Evolutionary conservation across 2,888 invertebrate genomes (phyloP).

Genomic region (Scaeva pyrastri): DNA sequence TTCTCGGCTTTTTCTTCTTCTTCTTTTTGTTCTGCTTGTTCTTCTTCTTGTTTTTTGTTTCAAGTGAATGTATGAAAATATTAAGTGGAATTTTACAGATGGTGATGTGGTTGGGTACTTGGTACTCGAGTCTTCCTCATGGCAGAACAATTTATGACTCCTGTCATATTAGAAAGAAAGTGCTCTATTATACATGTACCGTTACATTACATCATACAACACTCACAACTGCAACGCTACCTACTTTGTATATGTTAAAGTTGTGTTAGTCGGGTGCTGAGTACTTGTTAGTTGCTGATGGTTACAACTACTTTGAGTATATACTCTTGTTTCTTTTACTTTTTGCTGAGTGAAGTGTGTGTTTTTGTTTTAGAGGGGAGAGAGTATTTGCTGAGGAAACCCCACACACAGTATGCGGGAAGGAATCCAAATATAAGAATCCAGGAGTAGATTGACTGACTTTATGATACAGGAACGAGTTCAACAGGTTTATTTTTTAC

Average conservation of each 20-base stretch:
- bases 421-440: neutral
- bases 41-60: slow-evolving; percentile 49
- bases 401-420: neutral
- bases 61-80: slow-evolving; percentile 69
- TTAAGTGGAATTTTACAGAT: slow-evolving; percentile 61
- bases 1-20: neutral
- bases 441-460: neutral
- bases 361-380: neutral
- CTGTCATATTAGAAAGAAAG: slow-evolving; percentile 66
- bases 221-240: neutral
- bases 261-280: slow-evolving; percentile 66
- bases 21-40: slow-evolving; percentile 14
- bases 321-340: slow-evolving; percentile 18
- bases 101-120: slow-evolving; percentile 51
- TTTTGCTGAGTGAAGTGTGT: slow-evolving; percentile 5
- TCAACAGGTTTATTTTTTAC: neutral
- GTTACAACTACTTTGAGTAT: slow-evolving; percentile 27
- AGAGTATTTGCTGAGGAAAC: slow-evolving; percentile 4
- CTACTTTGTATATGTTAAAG: slow-evolving; percentile 47
- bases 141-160: slow-evolving; percentile 71
- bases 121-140: slow-evolving; percentile 44
- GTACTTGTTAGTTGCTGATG: slow-evolving; percentile 65
- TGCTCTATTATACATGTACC: slow-evolving; percentile 28
- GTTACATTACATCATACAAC: neutral
- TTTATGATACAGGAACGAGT: neutral